Percentiles rank a stretch among this genome's conserved stretches.
phyloP scores from a whole-genome alignment of 2,113 vertebrate species.

The Pogona vitticeps region DNA sequence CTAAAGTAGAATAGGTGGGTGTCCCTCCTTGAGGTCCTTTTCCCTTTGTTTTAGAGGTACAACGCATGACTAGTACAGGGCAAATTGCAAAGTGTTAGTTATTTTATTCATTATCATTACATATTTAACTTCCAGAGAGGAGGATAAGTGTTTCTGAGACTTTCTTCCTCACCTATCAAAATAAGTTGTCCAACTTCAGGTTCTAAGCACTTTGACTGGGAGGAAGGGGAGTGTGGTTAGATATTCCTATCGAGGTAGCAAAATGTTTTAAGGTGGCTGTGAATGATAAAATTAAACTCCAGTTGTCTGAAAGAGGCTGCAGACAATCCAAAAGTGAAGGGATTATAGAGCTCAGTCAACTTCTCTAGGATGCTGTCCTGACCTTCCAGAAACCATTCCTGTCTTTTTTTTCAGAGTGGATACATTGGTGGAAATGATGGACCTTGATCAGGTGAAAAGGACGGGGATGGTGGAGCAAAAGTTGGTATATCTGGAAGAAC shows the following conservation, averaged over 20 bases:
- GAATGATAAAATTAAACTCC: neutral
- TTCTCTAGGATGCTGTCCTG: neutral
- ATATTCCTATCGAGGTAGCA: too few relatives aligned
- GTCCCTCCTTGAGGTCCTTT: neutral
- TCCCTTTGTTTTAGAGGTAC: neutral
- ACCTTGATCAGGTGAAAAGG: constrained; percentile 76
- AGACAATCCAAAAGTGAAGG: neutral
- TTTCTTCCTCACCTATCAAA: neutral
- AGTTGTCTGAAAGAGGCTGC: too few relatives aligned
- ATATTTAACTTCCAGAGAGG: neutral
- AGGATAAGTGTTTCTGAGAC: neutral
- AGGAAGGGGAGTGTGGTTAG: neutral
- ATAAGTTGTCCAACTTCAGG: too few relatives aligned
- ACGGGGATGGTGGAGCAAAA: constrained; percentile 74
- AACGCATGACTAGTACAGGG: too few relatives aligned
- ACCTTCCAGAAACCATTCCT: neutral
- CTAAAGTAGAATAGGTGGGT: neutral
- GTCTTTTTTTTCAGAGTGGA: constrained; percentile 77
- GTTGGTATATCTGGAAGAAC: constrained; percentile 84
- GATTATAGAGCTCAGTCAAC: neutral
- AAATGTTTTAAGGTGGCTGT: neutral
- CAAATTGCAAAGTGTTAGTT: neutral
- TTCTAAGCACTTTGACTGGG: neutral
- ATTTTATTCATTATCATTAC: neutral
- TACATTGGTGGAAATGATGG: constrained; percentile 77